A percentile compares a stretch with the other conserved stretches of the same genome.
Conservation (phyloP, 2,888 invertebrate genomes). For the Coremacera marginata region DNA sequence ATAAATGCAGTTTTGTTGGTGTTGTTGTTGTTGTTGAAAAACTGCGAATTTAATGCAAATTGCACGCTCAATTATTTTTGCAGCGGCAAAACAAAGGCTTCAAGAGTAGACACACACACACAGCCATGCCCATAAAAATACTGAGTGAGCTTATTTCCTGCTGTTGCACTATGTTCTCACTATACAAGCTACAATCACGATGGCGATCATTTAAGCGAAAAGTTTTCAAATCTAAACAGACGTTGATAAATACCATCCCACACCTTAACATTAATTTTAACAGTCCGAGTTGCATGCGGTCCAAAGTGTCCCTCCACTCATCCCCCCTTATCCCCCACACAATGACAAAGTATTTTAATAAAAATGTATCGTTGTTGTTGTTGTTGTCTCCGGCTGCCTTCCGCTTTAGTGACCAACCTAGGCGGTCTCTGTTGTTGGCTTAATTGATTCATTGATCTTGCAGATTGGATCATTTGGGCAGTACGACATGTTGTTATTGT, state of each 20-base stretch:
- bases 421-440: conserved; percentile 52
- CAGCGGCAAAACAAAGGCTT: not conserved
- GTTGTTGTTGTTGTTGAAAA: not conserved
- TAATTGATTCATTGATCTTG: conserved; percentile 56
- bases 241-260: conserved; percentile 33
- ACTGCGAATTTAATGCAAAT: conserved; percentile 33
- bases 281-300: not conserved
- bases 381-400: not conserved
- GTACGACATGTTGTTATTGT: conserved; percentile 27
- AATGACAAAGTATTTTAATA: not conserved
- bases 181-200: not conserved
- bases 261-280: conserved; percentile 26
- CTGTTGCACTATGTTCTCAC: not conserved
- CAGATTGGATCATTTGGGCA: conserved; percentile 49
- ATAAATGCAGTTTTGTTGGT: not conserved
- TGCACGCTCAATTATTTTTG: conserved; percentile 32
- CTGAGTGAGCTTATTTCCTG: not conserved
- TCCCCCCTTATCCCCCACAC: not conserved
- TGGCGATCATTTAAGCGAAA: conserved; percentile 5
- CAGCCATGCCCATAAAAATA: not conserved
- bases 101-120: not conserved
- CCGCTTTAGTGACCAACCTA: not conserved
- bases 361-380: not conserved
- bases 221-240: conserved; percentile 28
- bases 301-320: not conserved